Evolutionary conservation across 2,797 vertebrate species (phyloP), one percentile per base, ranked within the genome.

Genomic region (Catostomus latipinnis): DNA sequence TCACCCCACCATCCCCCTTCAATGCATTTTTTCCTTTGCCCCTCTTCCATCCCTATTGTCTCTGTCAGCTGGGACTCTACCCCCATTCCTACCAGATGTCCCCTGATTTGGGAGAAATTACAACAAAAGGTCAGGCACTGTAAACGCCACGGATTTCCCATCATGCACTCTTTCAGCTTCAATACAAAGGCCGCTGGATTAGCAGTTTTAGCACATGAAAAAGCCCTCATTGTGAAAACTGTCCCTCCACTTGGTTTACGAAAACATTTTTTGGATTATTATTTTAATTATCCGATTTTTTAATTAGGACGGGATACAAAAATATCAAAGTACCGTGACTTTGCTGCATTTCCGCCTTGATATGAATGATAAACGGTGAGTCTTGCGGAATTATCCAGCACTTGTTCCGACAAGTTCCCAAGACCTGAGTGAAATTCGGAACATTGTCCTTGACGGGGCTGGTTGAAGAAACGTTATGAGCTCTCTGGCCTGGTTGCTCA

Each of bases 11-110:
- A 86, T 78, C 79, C 88, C 87, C 53, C 84, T 82, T 86, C 76
- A 60, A 71, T 77, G 86, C 85, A 89, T 86, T 85, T 85, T 85
- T 87, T 60, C 80, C 69, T 18, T 86, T 83, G 85, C 84, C 66
- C 83, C 77, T 83, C 71, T 83, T 84, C 73, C 71, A 73, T 10
- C 9, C 61, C 61, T 6, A 8, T 63, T 82, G 74, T 50, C 14
- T 34, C 2, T 73, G 85, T 86, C 84, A 91, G 88, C 88, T 89
- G 85, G 89, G 84, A 87, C 65, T 83, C 80, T 86, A 75, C 83
- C 77, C 85, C 82, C 71, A 50, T 71, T 83, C 46, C 78, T 74
- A 90, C 87, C 93, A 93, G 92, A 94, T 94, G 94, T 94, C 93
- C 84, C 83, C 81, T 87, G 89, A 87, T 93, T 91, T 86, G 86